A percentile compares a stretch with the other conserved stretches of the same genome.
These are phyloP conservation scores for Incurvaria masculella DNA, from an alignment of 2,888 invertebrate species.

Conservation along the genomic window DNA sequence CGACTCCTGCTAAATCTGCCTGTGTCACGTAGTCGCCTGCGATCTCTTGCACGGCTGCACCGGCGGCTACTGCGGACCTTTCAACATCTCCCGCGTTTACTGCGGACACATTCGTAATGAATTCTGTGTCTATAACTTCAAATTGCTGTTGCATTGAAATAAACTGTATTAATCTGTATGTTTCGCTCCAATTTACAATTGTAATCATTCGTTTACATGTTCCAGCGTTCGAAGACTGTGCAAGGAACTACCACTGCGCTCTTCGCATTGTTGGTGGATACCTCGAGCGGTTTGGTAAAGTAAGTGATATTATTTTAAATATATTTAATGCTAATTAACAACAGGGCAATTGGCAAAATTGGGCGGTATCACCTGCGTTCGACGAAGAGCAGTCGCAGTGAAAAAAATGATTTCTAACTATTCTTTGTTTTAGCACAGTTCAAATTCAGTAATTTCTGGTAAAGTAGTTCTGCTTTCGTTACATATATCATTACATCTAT, in stretches of 20 bases:
- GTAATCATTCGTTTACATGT: constrained; percentile 16
- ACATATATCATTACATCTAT: too few species aligned
- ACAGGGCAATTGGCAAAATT: too few species aligned
- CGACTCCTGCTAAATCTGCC: constrained; percentile 33
- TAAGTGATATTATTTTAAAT: too few species aligned
- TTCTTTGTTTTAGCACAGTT: too few species aligned
- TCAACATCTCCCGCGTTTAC: constrained; percentile 42
- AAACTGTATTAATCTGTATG: constrained; percentile 1
- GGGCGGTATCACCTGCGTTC: too few species aligned
- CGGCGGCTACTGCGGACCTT: constrained; percentile 42
- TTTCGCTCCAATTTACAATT: background rate
- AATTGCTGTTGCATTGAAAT: constrained; percentile 1
- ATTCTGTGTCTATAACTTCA: background rate
- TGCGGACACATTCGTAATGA: constrained; percentile 43
- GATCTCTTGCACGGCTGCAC: constrained; percentile 30
- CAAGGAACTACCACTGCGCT: constrained; percentile 54
- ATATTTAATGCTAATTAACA: too few species aligned
- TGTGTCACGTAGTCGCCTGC: constrained; percentile 34
- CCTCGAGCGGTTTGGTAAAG: constrained; percentile 55
- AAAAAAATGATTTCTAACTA: too few species aligned
- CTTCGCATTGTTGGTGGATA: constrained; percentile 57
- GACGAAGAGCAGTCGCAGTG: too few species aligned
- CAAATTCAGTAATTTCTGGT: too few species aligned
- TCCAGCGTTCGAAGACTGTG: constrained; percentile 63
- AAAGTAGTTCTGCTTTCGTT: too few species aligned